phyloP scores from a whole-genome alignment of 1,140 invertebrate genomes.

The Nautilus pompilius region DNA sequence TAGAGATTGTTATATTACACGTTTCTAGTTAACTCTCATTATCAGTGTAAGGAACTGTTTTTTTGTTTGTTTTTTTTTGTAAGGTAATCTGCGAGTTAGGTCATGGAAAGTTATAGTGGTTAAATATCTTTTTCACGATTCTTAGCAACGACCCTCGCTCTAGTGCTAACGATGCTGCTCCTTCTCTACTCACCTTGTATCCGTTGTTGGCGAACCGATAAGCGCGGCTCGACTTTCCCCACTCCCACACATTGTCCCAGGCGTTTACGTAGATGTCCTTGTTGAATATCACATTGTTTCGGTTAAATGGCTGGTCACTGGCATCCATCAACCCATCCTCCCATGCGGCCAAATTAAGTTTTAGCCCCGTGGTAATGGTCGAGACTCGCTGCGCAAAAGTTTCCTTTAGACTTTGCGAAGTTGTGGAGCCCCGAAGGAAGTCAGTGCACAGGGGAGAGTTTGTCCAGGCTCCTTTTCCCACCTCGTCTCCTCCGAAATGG shows the following conservation, averaged over 20 bases:
- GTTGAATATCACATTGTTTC: constrained; percentile 8
- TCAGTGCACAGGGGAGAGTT: constrained; percentile 31
- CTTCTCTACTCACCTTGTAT: constrained; percentile 36
- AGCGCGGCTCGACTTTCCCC: constrained; percentile 29
- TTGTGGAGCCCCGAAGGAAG: background rate
- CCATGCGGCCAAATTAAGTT: constrained; percentile 37
- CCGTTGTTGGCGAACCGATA: constrained; percentile 41
- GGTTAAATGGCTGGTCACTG: constrained; percentile 23
- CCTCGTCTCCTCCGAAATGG: constrained; percentile 51
- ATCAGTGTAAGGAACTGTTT: background rate
- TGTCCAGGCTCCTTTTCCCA: constrained; percentile 31
- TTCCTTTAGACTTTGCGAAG: constrained; percentile 18
- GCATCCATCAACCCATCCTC: constrained; percentile 40
- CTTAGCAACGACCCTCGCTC: constrained; percentile 3
- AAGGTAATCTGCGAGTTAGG: background rate
- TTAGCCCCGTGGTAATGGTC: constrained; percentile 15
- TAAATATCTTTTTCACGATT: background rate
- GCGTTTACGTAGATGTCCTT: constrained; percentile 29
- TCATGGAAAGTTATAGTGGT: background rate
- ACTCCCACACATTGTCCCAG: constrained; percentile 48
- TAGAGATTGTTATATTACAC: too few species aligned
- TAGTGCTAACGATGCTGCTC: background rate
- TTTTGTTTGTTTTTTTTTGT: too few species aligned
- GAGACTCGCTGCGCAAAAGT: constrained; percentile 24
- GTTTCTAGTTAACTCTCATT: too few species aligned